These are phyloP conservation scores for Scolopax bukidnonensis DNA, from an alignment of 2,797 vertebrate genomes.

Conservation along the genomic window DNA sequence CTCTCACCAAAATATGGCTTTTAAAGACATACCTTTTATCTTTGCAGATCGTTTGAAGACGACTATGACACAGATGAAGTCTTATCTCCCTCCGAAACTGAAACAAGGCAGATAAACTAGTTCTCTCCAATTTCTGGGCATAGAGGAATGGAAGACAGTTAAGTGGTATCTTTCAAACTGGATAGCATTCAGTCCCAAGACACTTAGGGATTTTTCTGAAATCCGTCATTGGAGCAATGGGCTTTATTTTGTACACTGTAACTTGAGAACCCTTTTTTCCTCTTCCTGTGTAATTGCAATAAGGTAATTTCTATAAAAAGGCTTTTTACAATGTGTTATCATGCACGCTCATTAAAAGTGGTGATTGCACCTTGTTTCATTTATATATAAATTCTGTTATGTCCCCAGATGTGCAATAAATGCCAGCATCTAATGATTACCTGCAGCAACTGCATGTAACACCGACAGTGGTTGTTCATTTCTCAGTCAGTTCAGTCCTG, in stretches of 20 bases:
- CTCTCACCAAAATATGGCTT: neutral
- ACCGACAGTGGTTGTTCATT: rapidly evolving
- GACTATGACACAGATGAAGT: constrained; percentile 94
- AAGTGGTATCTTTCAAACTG: constrained; percentile 60
- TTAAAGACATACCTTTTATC: constrained; percentile 57
- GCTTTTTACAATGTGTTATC: constrained; percentile 77
- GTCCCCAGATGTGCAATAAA: constrained; percentile 55
- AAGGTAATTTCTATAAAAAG: constrained; percentile 75
- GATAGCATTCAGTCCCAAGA: constrained; percentile 36
- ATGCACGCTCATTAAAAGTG: constrained; percentile 52
- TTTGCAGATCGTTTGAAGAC: constrained; percentile 93
- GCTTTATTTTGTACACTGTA: constrained; percentile 79
- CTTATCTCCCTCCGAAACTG: constrained; percentile 86
- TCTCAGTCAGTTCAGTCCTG: neutral
- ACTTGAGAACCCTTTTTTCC: constrained; percentile 70
- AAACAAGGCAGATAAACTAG: constrained; percentile 92
- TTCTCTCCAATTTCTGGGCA: constrained; percentile 89
- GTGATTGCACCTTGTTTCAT: constrained; percentile 59
- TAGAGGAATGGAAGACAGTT: constrained; percentile 72
- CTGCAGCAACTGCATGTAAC: neutral
- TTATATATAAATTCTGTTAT: constrained; percentile 2
- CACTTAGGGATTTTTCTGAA: constrained; percentile 46
- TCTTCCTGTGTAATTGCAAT: constrained; percentile 74
- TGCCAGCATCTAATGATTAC: constrained; percentile 4
- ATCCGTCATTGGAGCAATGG: constrained; percentile 63